phyloP scores from a whole-genome alignment of 1,140 invertebrate genomes.

The Drosophila rhopaloa region DNA sequence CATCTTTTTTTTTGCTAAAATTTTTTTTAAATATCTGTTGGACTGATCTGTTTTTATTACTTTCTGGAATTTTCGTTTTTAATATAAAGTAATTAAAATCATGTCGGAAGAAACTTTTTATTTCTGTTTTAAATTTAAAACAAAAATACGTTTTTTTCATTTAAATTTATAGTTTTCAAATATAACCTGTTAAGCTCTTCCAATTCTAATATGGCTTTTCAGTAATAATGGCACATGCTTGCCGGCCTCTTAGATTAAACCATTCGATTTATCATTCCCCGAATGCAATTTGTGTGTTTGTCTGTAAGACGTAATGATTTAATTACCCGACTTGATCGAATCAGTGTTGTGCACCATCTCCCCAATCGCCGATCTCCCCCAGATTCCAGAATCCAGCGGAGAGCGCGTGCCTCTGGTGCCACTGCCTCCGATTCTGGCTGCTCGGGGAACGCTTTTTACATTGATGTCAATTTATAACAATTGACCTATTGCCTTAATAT shows the following conservation, averaged over 20 bases:
- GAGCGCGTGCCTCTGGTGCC: conserved; percentile 31
- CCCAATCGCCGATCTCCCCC: conserved; percentile 23
- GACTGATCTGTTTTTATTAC: no score
- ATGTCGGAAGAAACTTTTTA: no score
- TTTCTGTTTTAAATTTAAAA: no score
- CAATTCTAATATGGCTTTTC: no score
- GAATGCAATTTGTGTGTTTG: conserved; percentile 46
- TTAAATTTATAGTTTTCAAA: no score
- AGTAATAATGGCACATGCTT: not conserved
- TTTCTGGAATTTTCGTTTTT: no score
- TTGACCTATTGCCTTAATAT: conserved; percentile 84
- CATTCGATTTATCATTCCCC: conserved; percentile 41
- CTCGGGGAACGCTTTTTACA: conserved; percentile 68
- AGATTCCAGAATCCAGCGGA: conserved; percentile 4
- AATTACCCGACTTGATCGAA: conserved; percentile 75
- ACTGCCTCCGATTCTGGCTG: conserved; percentile 19
- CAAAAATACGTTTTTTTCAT: no score
- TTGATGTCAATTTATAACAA: conserved; percentile 84
- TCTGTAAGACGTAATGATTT: conserved; percentile 66
- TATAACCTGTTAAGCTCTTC: no score
- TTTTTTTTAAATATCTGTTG: no score
- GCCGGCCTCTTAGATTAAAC: conserved; percentile 6
- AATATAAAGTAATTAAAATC: no score
- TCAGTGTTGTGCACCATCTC: conserved; percentile 54
- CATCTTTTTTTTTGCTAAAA: no score